Evolutionary conservation across 2,113 vertebrate genomes (phyloP), one percentile per base, ranked within the genome.

Genomic region (Lontra canadensis): DNA sequence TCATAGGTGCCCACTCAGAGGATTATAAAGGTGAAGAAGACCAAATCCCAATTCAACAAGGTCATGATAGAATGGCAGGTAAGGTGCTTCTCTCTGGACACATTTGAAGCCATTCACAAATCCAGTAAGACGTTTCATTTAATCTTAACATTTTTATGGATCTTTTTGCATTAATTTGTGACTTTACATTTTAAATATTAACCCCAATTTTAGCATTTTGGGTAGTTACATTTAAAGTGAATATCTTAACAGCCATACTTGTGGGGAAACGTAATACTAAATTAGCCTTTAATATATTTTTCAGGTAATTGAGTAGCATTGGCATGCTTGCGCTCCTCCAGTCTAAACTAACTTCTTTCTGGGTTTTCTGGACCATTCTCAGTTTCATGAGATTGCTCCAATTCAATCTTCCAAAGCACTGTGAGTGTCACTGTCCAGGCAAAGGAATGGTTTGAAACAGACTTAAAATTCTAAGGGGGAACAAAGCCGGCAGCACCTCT

Each of bases 271-370:
- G 2, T 47, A 96, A 96, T 49, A 90, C 59, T 23, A 73, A 42
- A 86, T 94, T 87, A 83, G 26, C 20, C 44, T 86, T 97, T 59
- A 92, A 79, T 69, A 44, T n/a, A 39, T n/a, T 95, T 95, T 94
- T 94, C 15, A 34, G 52, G 34, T 74, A 90, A 92, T 26, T 92
- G 83, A 86, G 20, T 31, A 93, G 42, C 20, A 87, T 36, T 5
- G 2, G 34, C 7, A 23, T 61, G n/a, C 34, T 86, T 92, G 84
- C 4, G 26, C 8, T 55, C 13, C 13, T 91, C 23, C 23, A 44
- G 52, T 39, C 59, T 65, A 93, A 78, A 67, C 8, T 80, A 39
- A 67, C 57, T 88, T 90, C 20, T 83, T 57, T 55, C 7, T 55
- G 44, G 79, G 29, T 94, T n/a, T 69, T 94, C 74, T 76, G 47